Evolutionary conservation across 2,113 vertebrate species (phyloP).

Genomic region (Alligator sinensis): DNA sequence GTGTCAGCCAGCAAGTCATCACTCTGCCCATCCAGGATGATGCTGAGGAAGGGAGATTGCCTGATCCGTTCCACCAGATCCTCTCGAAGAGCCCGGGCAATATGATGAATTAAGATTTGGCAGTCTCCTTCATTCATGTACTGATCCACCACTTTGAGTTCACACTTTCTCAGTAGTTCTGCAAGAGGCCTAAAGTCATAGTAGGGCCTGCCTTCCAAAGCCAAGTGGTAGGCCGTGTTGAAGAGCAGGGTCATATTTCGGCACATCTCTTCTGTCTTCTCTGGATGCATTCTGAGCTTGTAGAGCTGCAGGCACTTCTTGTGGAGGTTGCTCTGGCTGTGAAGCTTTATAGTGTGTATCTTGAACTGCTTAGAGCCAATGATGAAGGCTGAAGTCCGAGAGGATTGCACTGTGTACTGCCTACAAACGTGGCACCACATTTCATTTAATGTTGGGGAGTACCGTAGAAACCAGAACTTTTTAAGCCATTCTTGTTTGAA

Average conservation of each 20-base stretch:
- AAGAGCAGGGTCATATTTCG: constrained; percentile 94
- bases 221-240: constrained; percentile 94
- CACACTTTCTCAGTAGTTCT: constrained; percentile 94
- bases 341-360: constrained; percentile 98
- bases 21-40: constrained; percentile 93
- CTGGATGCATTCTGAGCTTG: constrained; percentile 96
- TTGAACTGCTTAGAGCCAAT: constrained; percentile 98
- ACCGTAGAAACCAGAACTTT: constrained; percentile 98
- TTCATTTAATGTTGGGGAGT: constrained; percentile 94
- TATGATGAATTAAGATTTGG: constrained; percentile 94
- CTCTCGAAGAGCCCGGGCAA: constrained; percentile 89
- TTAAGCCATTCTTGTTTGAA: constrained; percentile 99
- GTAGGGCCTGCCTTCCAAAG: constrained; percentile 91
- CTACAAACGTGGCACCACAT: constrained; percentile 99
- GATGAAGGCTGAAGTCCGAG: constrained; percentile 95
- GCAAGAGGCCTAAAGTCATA: constrained; percentile 93
- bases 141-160: constrained; percentile 96
- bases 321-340: constrained; percentile 98
- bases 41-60: constrained; percentile 91
- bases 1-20: constrained; percentile 92
- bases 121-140: constrained; percentile 98
- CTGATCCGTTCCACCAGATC: constrained; percentile 94
- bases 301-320: constrained; percentile 99
- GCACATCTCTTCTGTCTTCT: constrained; percentile 98
- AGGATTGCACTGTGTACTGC: constrained; percentile 97